Percentiles rank a stretch among this genome's conserved stretches.
Conservation (phyloP, 1,140 invertebrate species). For the Cepaea nemoralis region DNA sequence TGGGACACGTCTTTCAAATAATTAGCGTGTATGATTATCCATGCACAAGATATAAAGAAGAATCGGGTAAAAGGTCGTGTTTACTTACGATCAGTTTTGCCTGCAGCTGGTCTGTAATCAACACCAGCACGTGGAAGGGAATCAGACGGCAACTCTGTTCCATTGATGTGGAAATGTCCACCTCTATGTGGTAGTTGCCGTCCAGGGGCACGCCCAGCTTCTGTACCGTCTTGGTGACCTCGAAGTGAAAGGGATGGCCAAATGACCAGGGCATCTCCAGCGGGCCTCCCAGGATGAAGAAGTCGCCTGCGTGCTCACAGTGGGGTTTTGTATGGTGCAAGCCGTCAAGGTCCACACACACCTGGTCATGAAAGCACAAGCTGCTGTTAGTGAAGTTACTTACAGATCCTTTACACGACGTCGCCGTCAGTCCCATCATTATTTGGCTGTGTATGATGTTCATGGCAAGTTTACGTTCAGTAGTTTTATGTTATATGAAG, state of each 20-base stretch:
- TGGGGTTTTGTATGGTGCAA: not conserved
- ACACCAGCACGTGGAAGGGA: conserved; percentile 37
- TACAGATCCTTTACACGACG: not conserved
- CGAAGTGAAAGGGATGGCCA: conserved; percentile 41
- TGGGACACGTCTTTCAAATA: no score
- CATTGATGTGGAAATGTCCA: conserved; percentile 44
- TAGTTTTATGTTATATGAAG: no score
- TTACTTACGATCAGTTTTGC: conserved; percentile 46
- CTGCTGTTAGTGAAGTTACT: not conserved
- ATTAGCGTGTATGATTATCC: no score
- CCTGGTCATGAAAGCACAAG: not conserved
- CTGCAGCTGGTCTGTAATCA: conserved; percentile 35
- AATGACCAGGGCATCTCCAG: conserved; percentile 46
- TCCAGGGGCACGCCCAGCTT: conserved; percentile 7
- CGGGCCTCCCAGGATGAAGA: conserved; percentile 46
- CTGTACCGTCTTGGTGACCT: conserved; percentile 43
- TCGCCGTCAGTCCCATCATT: no score
- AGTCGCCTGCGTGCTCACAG: conserved; percentile 41
- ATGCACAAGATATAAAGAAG: no score
- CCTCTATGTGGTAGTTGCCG: conserved; percentile 42
- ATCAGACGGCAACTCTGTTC: conserved; percentile 30
- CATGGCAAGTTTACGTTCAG: no score
- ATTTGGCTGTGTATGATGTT: no score
- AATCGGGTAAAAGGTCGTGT: no score
- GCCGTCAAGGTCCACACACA: conserved; percentile 20